A percentile compares a stretch with the other conserved stretches of the same genome.
These are phyloP conservation scores for Pseudochaenichthys georgianus DNA, from an alignment of 2,797 vertebrate genomes.

Conservation along the genomic window DNA sequence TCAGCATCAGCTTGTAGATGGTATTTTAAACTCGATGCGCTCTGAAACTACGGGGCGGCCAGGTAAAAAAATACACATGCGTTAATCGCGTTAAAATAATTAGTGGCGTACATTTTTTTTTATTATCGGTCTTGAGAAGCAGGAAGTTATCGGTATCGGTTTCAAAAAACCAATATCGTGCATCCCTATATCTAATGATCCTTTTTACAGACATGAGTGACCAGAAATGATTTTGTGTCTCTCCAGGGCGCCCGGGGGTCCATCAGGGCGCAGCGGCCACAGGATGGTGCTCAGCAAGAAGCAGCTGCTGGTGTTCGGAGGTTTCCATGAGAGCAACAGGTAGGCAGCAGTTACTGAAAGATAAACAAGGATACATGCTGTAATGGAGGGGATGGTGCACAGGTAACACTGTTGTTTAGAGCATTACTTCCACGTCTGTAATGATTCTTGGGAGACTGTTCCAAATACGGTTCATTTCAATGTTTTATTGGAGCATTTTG, in stretches of 20 bases:
- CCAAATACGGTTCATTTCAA: not conserved
- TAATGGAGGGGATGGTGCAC: not conserved
- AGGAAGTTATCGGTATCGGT: too few relatives aligned
- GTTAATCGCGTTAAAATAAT: too few relatives aligned
- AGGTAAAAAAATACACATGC: too few relatives aligned
- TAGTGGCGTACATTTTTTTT: too few relatives aligned
- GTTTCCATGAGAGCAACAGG: constrained; percentile 96
- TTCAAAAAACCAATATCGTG: too few relatives aligned
- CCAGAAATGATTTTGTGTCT: constrained; percentile 9
- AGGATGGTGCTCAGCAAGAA: constrained; percentile 93
- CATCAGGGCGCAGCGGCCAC: constrained; percentile 94
- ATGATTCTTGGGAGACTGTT: not conserved
- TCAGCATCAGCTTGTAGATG: too few relatives aligned
- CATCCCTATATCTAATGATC: too few relatives aligned
- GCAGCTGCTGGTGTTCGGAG: constrained; percentile 94
- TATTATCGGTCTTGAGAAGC: too few relatives aligned
- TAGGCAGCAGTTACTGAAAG: constrained; percentile 54
- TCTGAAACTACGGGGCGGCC: too few relatives aligned
- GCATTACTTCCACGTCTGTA: not conserved
- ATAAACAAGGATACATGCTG: not conserved
- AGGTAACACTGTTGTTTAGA: not conserved
- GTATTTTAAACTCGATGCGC: too few relatives aligned
- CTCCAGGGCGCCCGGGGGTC: constrained; percentile 90
- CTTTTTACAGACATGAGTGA: not conserved
- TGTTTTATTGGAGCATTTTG: not conserved